Base-by-base conservation (phyloP, 2,113 vertebrate species). In the Pluvialis apricaria region DNA sequence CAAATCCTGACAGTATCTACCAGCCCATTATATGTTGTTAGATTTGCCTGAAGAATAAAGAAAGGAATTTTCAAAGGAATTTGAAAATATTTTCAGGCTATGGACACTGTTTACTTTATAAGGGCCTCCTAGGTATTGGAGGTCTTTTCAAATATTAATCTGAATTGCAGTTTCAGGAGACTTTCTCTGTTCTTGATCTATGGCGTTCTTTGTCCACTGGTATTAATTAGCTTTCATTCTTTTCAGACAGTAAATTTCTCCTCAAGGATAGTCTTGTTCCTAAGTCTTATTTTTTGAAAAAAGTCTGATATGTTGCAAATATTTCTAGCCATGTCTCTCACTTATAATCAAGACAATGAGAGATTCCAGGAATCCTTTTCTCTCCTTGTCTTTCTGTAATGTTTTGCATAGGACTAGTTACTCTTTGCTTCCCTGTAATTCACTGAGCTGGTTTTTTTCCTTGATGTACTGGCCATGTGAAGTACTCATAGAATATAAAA, bases 121-220 rank as follows among this genome's bases (percentile, higher is more conserved):
- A 38, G 16, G 54, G 22, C 65, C 62, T 91, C 62, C n/a, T 36
- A 66, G 78, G 70, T 92, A 80, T 70, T 80, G 58, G 47, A 92
- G 51, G 45, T 42, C 78, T 91, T 95, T 96, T 97, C 83, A 92
- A 89, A 51, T 87, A 82, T 95, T 95, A 79, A 94, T 80, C 65
- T 82, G 61, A 94, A 75, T 32, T 44, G 40, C 42, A 64, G 42
- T 92, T 95, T 73, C 54, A 58, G 73, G 49, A 87, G 54, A 47
- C 42, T 51, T 79, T 44, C 55, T 78, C 34, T 77, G 12, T 72
- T 92, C 73, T 66, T 80, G 2, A 42, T 94, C 73, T 90, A 24
- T n/a, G 58, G 29, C 12, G 4, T 88, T 26, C 17, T 92, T 69
- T 77, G 52, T 61, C 31, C 32, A n/a, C 86, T 81, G 65, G 12